Evolutionary conservation across 1,140 invertebrate genomes (phyloP), one percentile per base, ranked within the genome.

Genomic region (Cyclargus thomasi): DNA sequence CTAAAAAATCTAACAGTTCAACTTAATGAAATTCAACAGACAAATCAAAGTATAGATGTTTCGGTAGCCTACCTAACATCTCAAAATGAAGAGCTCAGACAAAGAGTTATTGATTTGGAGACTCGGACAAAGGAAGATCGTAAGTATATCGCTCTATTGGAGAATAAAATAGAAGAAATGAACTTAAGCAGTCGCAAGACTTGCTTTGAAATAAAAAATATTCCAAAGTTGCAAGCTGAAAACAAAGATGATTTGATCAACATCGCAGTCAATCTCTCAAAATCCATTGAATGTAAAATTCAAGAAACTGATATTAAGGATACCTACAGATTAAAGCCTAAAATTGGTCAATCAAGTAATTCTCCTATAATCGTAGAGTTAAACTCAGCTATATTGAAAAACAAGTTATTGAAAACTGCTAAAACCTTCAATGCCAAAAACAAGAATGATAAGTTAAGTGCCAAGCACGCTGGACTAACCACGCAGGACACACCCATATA

Each of bases 211-310:
- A 63, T 35, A 0, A 63, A n/a, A 63, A 63, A 63, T 16, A 16
- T 63, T 1, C 62, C 62, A 35, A 63, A 35, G n/a, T 35, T 35
- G 14, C 4, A 22, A 4, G 17, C 2, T 14, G 62, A 63, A 63
- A 29, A 2, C 10, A 63, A 35, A 63, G 62, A 35, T 72, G 59
- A 39, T 80, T 69, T 21, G 68, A 72, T 53, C 76, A 76, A 35
- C 70, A 53, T 53, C 16, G 62, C 29, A 2, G 8, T 39, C 11
- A 29, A n/a, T 35, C 29, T 63, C 7, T 63, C 62, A 5, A 63
- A 63, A 63, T n/a, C n/a, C n/a, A n/a, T n/a, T n/a, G n/a, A n/a
- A n/a, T n/a, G n/a, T n/a, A n/a, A n/a, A n/a, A n/a, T n/a, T n/a
- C n/a, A n/a, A n/a, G n/a, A n/a, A n/a, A n/a, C n/a, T n/a, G n/a